phyloP scores from a whole-genome alignment of 2,888 invertebrate species.

The Neoitamus cyanurus region DNA sequence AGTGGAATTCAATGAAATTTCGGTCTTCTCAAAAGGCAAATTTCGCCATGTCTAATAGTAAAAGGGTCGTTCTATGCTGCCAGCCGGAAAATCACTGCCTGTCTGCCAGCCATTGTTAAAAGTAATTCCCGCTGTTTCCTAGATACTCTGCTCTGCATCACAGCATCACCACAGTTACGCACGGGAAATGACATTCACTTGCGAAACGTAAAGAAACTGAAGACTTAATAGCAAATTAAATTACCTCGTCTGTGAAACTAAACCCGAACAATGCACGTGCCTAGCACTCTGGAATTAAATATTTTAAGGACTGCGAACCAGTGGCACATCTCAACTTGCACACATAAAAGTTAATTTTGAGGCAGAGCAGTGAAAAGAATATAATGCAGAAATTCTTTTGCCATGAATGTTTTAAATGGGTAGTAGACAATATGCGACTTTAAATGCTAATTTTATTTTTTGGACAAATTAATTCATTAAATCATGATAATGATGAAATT shows the following conservation, averaged over 20 bases:
- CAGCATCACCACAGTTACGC: neutral
- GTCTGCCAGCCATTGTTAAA: neutral
- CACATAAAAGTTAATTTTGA: neutral
- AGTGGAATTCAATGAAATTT: constrained; percentile 19
- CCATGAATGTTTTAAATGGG: too few relatives aligned
- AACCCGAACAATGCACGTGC: neutral
- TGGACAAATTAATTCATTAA: too few relatives aligned
- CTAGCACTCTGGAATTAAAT: neutral
- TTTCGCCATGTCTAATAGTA: neutral
- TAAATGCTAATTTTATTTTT: too few relatives aligned
- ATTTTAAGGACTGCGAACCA: neutral
- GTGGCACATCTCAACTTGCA: neutral
- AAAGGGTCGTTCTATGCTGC: neutral
- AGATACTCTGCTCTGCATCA: neutral
- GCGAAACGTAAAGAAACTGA: neutral
- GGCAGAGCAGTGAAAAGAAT: too few relatives aligned
- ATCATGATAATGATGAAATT: too few relatives aligned
- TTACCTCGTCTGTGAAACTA: neutral
- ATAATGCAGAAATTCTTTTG: too few relatives aligned
- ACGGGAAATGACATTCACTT: neutral
- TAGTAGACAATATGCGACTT: too few relatives aligned
- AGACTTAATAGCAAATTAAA: neutral
- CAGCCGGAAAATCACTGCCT: neutral
- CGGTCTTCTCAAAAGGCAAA: neutral
- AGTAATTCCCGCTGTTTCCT: neutral